Conservation (phyloP, 2,113 vertebrate species). For the Oplegnathus fasciatus region DNA sequence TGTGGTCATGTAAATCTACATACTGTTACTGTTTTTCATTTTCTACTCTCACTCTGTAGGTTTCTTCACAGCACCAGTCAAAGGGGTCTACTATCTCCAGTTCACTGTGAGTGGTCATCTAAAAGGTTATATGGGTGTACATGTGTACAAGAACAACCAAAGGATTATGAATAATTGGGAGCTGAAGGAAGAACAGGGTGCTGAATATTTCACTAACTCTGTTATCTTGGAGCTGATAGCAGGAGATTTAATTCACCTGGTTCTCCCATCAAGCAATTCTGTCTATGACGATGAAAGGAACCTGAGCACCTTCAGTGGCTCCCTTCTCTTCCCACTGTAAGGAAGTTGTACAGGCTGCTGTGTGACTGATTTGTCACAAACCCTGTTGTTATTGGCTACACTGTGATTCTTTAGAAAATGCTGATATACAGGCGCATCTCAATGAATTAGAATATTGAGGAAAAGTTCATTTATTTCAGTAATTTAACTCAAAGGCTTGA, state of each 20-base stretch:
- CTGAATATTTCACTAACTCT: slow-evolving; percentile 33
- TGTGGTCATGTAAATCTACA: neutral
- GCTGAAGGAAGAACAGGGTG: neutral
- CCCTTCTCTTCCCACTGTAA: slow-evolving; percentile 29
- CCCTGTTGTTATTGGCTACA: neutral
- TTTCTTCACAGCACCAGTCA: too few relatives aligned
- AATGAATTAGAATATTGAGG: too few relatives aligned
- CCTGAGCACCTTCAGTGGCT: slow-evolving; percentile 31
- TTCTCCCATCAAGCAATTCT: neutral
- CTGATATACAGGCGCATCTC: too few relatives aligned
- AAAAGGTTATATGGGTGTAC: neutral
- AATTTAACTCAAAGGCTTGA: too few relatives aligned
- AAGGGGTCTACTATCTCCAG: too few relatives aligned
- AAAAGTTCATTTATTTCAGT: too few relatives aligned
- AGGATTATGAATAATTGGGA: neutral
- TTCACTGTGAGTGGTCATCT: too few relatives aligned
- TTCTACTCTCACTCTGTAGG: too few relatives aligned
- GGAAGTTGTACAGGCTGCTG: neutral
- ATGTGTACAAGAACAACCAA: slow-evolving; percentile 11
- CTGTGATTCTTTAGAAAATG: neutral
- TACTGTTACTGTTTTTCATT: too few relatives aligned
- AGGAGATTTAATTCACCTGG: slow-evolving; percentile 23
- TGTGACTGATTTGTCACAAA: neutral
- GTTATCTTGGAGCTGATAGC: slow-evolving; percentile 19
- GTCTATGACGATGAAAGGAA: neutral